Evolutionary conservation across 2,797 vertebrate species (phyloP).

Genomic region (Potorous gilbertii): DNA sequence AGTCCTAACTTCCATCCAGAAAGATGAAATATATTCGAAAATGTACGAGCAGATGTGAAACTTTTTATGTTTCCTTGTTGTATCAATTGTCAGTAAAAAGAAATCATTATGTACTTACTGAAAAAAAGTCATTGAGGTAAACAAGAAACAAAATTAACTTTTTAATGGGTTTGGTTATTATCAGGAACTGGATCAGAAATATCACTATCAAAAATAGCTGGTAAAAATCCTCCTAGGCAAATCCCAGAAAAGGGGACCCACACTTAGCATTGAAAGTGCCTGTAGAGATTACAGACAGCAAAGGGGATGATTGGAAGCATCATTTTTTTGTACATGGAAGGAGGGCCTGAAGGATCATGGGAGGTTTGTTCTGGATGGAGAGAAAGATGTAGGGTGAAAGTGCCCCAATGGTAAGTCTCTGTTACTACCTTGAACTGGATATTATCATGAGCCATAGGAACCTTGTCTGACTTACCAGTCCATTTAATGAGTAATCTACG

Average conservation of each 20-base stretch:
- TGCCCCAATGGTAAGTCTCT: background rate
- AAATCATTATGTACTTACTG: background rate
- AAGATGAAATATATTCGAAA: background rate
- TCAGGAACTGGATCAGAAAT: slow-evolving; percentile 13
- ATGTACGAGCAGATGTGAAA: background rate
- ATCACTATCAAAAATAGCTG: background rate
- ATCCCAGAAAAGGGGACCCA: slow-evolving; percentile 7
- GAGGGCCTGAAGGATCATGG: background rate
- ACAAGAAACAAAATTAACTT: slow-evolving; percentile 7
- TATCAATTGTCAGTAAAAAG: background rate
- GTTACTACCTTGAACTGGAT: background rate
- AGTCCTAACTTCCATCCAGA: background rate
- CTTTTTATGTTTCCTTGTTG: background rate
- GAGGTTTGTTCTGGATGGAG: background rate
- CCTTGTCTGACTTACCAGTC: background rate
- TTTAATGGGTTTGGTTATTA: slow-evolving; percentile 39
- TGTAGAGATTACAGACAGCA: slow-evolving; percentile 12
- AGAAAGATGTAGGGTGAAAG: background rate
- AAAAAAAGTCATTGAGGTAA: slow-evolving; percentile 36
- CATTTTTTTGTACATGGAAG: background rate
- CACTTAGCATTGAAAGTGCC: background rate
- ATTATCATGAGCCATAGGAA: background rate
- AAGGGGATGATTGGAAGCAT: background rate
- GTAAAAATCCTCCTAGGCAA: background rate
- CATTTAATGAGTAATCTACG: background rate